Evolutionary conservation across 2,113 vertebrate species (phyloP).

Genomic region (Pteruthius melanotis): DNA sequence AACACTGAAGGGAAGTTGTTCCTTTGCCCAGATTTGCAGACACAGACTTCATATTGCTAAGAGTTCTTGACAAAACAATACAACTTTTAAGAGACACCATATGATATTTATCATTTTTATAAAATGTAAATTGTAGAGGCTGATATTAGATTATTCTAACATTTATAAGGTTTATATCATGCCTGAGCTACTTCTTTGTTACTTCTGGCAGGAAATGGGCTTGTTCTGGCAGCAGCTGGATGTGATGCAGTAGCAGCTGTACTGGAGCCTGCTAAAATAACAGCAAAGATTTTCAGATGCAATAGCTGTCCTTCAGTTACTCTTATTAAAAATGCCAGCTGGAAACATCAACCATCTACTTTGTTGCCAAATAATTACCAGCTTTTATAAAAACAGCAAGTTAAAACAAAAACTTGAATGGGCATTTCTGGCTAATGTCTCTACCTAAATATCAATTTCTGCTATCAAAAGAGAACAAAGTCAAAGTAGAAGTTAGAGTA

Average conservation of each 20-base stretch:
- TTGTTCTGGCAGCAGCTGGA: neutral
- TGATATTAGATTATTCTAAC: neutral
- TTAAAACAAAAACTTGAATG: neutral
- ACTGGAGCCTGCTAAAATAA: neutral
- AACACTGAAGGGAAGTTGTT: neutral
- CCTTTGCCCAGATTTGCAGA: neutral
- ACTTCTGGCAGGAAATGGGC: neutral
- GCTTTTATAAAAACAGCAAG: neutral
- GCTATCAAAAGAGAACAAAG: neutral
- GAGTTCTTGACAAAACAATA: neutral
- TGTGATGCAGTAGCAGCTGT: neutral
- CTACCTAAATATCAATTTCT: neutral
- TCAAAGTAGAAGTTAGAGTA: neutral
- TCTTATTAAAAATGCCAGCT: neutral
- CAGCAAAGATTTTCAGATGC: neutral
- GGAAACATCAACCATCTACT: neutral
- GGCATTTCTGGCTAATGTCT: neutral
- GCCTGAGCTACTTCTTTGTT: neutral
- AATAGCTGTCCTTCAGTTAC: neutral
- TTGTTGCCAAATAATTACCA: neutral
- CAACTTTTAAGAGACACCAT: neutral
- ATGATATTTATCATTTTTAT: neutral
- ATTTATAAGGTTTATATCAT: neutral
- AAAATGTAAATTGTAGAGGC: neutral
- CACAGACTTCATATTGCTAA: neutral